These are phyloP conservation scores for Atherinosoma microstoma DNA, from an alignment of 2,797 vertebrate species.

Conservation along the genomic window DNA sequence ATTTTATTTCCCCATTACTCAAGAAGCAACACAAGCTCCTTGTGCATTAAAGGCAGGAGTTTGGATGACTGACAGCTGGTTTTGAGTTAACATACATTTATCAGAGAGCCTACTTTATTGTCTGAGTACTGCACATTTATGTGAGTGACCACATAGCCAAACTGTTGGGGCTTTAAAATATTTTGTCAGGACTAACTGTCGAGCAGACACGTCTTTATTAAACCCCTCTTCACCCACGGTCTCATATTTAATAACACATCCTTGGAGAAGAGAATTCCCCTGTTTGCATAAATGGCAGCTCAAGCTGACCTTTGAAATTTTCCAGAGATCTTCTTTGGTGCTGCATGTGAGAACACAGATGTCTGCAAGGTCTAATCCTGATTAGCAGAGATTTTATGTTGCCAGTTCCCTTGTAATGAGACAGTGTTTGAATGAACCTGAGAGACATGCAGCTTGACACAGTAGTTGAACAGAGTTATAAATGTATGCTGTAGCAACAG, in stretches of 20 bases:
- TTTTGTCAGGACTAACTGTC: no score
- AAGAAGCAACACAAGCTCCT: background rate
- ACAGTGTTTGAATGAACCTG: background rate
- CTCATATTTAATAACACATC: background rate
- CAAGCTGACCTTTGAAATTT: background rate
- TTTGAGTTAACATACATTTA: no score
- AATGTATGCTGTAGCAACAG: background rate
- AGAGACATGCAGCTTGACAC: background rate
- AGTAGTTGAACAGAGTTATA: background rate
- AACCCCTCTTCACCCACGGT: background rate
- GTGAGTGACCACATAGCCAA: background rate
- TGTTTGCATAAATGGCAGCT: background rate
- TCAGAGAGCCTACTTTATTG: background rate
- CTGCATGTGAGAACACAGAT: background rate
- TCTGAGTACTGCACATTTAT: background rate
- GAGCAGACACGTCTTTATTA: background rate
- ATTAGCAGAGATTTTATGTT: background rate
- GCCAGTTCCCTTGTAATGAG: background rate
- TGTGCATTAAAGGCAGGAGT: no score
- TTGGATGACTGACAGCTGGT: no score
- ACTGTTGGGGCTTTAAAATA: background rate
- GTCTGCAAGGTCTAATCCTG: background rate
- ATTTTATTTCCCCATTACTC: background rate
- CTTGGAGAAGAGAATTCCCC: background rate
- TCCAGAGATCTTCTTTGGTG: background rate